Conservation (phyloP, 2,113 vertebrate species). For the Actenoides hombroni region DNA sequence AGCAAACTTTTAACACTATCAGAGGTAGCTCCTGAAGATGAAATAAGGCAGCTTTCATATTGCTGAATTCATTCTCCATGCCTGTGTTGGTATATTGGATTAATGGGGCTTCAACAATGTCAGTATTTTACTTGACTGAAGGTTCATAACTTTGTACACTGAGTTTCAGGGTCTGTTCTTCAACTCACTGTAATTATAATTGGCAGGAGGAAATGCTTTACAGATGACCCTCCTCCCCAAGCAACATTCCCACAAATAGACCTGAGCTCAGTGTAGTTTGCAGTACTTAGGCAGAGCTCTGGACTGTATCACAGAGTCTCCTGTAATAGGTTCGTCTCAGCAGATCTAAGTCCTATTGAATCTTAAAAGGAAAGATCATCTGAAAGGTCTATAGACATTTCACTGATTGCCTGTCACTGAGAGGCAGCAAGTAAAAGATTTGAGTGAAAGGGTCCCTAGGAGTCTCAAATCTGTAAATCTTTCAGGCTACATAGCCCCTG, state of each 20-base stretch:
- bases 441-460: conserved; percentile 12
- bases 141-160: background rate
- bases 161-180: conserved; percentile 39
- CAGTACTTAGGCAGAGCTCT: conserved; percentile 24
- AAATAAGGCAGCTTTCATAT: conserved; percentile 12
- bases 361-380: conserved; percentile 43
- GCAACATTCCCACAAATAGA: conserved; percentile 23
- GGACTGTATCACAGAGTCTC: conserved; percentile 29
- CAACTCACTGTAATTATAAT: conserved; percentile 26
- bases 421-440: conserved; percentile 37
- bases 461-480: conserved; percentile 46
- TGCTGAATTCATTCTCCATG: background rate
- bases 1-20: background rate
- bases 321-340: conserved; percentile 1
- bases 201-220: background rate
- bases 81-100: background rate
- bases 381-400: conserved; percentile 23
- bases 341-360: conserved; percentile 41
- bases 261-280: background rate
- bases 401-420: conserved; percentile 52
- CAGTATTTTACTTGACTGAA: conserved; percentile 17
- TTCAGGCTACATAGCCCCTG: conserved; percentile 6
- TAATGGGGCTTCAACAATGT: conserved; percentile 29
- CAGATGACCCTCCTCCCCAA: conserved; percentile 30
- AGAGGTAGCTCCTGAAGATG: background rate